A percentile compares a stretch with the other conserved stretches of the same genome.
phyloP scores from a whole-genome alignment of 2,113 vertebrate species.

The Hypanus sabinus region DNA sequence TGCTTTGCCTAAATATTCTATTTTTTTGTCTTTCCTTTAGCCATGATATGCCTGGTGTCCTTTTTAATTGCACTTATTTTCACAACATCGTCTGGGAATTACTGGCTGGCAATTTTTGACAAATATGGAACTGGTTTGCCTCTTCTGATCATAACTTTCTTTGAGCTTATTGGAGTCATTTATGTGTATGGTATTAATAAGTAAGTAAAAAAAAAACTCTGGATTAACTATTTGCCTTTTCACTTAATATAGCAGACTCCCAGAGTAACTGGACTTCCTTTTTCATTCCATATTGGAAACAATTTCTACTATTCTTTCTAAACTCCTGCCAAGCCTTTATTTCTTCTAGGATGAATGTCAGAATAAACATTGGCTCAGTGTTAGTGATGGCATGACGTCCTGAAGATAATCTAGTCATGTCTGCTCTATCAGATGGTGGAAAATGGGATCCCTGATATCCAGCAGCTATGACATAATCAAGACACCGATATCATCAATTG shows the following conservation, averaged over 20 bases:
- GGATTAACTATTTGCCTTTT: background rate
- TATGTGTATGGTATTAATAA: conserved; percentile 69
- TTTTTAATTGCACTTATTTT: conserved; percentile 69
- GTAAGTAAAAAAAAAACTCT: conserved; percentile 48
- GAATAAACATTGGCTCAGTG: background rate
- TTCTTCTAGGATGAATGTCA: background rate
- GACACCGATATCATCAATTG: too few species aligned
- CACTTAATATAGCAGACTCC: background rate
- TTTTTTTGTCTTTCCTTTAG: conserved; percentile 47
- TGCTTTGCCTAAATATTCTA: background rate
- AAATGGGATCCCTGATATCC: too few species aligned
- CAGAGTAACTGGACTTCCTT: background rate
- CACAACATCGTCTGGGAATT: conserved; percentile 72
- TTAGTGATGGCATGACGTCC: too few species aligned
- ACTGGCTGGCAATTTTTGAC: conserved; percentile 88
- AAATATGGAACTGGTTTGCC: conserved; percentile 66
- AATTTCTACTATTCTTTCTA: background rate
- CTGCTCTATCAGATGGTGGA: too few species aligned
- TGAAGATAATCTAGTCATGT: too few species aligned
- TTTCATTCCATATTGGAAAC: background rate
- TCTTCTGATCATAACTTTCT: conserved; percentile 71
- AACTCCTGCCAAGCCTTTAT: background rate
- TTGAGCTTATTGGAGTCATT: conserved; percentile 64
- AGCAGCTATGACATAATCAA: too few species aligned
- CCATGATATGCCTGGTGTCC: conserved; percentile 54